Conservation (phyloP, 2,888 invertebrate genomes). For the Cryptus armator region DNA sequence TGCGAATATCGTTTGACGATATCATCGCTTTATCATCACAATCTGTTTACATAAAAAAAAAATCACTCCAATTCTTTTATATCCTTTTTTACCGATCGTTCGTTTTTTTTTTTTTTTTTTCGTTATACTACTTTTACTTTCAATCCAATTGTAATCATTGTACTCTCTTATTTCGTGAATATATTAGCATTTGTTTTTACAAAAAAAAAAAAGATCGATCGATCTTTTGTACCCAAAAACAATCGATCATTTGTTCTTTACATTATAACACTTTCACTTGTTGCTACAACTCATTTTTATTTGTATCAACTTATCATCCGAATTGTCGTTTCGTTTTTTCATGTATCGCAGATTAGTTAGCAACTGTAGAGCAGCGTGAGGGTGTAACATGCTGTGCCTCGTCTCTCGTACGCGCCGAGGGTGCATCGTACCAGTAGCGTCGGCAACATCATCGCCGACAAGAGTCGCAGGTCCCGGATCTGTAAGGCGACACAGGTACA, state of each 20-base stretch:
- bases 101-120: too few relatives aligned
- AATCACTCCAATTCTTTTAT: background rate
- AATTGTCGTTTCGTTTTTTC: constrained; percentile 2
- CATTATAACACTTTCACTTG: too few relatives aligned
- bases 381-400: constrained; percentile 29
- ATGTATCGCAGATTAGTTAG: constrained; percentile 20
- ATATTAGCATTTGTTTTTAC: too few relatives aligned
- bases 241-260: too few relatives aligned
- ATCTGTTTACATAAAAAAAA: constrained; percentile 41
- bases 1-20: constrained; percentile 21
- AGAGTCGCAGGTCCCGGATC: constrained; percentile 60
- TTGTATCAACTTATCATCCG: background rate
- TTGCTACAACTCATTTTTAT: background rate
- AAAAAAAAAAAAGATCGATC: too few relatives aligned
- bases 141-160: too few relatives aligned
- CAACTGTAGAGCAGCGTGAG: background rate
- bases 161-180: too few relatives aligned
- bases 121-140: too few relatives aligned
- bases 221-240: too few relatives aligned
- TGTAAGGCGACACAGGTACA: constrained; percentile 85
- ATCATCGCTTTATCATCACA: constrained; percentile 30
- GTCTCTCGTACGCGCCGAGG: constrained; percentile 19
- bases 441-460: constrained; percentile 18
- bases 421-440: background rate
- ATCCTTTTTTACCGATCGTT: too few relatives aligned